Conservation (phyloP, 2,888 invertebrate genomes). For the Leptodirus hochenwartii region DNA sequence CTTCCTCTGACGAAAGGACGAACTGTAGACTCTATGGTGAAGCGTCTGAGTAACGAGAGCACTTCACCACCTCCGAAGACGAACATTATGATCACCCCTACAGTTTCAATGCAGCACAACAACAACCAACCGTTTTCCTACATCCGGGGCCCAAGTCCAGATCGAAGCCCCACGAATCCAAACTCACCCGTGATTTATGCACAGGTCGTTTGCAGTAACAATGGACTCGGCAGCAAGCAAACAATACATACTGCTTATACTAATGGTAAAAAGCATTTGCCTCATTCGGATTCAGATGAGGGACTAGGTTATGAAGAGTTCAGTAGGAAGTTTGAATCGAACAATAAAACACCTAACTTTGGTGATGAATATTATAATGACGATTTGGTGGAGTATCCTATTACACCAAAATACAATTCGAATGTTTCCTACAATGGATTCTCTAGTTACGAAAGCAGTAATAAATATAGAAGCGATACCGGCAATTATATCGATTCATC, state of each 20-base stretch:
- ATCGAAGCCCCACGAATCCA: slow-evolving; percentile 21
- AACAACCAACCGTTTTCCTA: slow-evolving; percentile 70
- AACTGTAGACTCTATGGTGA: slow-evolving; percentile 61
- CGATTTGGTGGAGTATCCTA: no score
- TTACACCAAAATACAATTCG: no score
- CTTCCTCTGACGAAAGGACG: slow-evolving; percentile 50
- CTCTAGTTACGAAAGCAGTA: no score
- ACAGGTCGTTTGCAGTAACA: slow-evolving; percentile 42
- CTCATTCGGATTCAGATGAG: slow-evolving; percentile 60
- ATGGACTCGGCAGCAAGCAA: slow-evolving; percentile 24
- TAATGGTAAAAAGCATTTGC: slow-evolving; percentile 29
- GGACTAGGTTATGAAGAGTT: slow-evolving; percentile 55
- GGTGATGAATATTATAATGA: slow-evolving; percentile 29
- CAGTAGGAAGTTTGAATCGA: slow-evolving; percentile 23
- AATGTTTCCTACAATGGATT: no score
- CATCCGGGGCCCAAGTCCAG: slow-evolving; percentile 36
- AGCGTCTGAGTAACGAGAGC: slow-evolving; percentile 51
- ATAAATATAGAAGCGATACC: slow-evolving; percentile 36
- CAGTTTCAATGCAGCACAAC: slow-evolving; percentile 42
- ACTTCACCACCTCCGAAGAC: slow-evolving; percentile 43
- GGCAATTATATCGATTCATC: slow-evolving; percentile 28
- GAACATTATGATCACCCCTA: slow-evolving; percentile 35
- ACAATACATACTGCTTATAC: slow-evolving; percentile 34
- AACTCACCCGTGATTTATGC: slow-evolving; percentile 52
- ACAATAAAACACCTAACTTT: slow-evolving; percentile 25